A percentile compares a stretch with the other conserved stretches of the same genome.
Evolutionary conservation across 30 jellyfish, hydroid and myxozoan genomes (phyloP).

Genomic region (Turritopsis rubra): DNA sequence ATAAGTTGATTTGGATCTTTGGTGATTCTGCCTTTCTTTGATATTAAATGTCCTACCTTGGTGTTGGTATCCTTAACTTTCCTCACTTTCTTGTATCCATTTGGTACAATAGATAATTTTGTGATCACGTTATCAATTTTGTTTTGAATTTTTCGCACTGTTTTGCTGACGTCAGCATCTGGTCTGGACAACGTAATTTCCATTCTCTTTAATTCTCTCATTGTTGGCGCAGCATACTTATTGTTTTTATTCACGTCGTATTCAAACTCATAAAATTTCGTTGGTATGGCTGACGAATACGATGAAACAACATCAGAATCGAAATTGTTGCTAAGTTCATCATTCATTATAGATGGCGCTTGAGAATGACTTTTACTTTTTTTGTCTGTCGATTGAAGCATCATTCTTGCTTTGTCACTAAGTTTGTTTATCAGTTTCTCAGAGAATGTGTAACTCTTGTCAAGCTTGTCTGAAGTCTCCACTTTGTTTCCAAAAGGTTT

Average conservation of each 20-base stretch:
- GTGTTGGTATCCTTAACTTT: no score
- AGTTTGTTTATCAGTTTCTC: not conserved
- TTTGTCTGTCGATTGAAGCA: not conserved
- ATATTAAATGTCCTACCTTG: not conserved
- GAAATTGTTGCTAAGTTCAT: not conserved
- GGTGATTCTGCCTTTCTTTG: not conserved
- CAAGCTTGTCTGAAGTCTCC: not conserved
- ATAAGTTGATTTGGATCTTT: not conserved
- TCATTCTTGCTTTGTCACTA: not conserved
- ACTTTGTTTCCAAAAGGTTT: not conserved
- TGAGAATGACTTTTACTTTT: not conserved
- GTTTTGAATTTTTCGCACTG: conserved; percentile 11
- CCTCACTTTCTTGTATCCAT: not conserved
- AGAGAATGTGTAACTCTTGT: not conserved
- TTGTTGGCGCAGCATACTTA: conserved; percentile 25
- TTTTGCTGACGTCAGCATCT: not conserved
- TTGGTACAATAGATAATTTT: not conserved
- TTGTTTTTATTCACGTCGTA: not conserved
- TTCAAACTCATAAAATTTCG: conserved; percentile 5
- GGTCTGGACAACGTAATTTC: conserved; percentile 3
- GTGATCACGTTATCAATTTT: conserved; percentile 16
- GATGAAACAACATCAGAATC: not conserved
- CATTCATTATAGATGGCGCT: not conserved
- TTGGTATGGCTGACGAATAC: not conserved
- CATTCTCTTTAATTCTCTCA: conserved; percentile 35